A percentile compares a stretch with the other conserved stretches of the same genome.
Evolutionary conservation across 2,888 invertebrate genomes (phyloP).

Genomic region (Melolontha melolontha): DNA sequence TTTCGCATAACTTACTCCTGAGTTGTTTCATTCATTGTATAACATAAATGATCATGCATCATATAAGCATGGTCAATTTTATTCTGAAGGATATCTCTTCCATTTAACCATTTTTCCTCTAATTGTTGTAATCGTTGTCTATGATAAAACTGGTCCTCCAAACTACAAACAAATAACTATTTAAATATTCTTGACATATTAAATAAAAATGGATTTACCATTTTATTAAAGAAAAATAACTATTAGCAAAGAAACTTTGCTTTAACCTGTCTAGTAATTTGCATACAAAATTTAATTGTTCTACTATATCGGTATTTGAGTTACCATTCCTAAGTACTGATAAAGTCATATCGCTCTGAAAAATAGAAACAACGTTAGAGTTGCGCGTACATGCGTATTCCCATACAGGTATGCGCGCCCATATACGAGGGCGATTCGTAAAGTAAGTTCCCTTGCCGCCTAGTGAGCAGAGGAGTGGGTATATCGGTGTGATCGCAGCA

Average conservation of each 20-base stretch:
- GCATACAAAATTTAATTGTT: slow-evolving; percentile 2
- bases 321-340: slow-evolving; percentile 43
- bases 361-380: neutral
- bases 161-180: slow-evolving; percentile 45
- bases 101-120: slow-evolving; percentile 52
- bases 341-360: slow-evolving; percentile 58
- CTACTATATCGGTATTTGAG: slow-evolving; percentile 16
- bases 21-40: slow-evolving; percentile 57
- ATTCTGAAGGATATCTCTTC: slow-evolving; percentile 54
- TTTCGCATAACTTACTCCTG: slow-evolving; percentile 48
- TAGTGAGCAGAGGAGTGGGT: too few species aligned
- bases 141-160: slow-evolving; percentile 56
- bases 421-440: too few species aligned
- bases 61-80: slow-evolving; percentile 55
- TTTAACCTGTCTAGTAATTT: slow-evolving; percentile 30
- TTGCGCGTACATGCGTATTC: too few species aligned
- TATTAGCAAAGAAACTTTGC: slow-evolving; percentile 15
- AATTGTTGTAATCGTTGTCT: slow-evolving; percentile 54
- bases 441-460: too few species aligned
- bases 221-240: slow-evolving; percentile 11
- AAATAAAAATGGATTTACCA: slow-evolving; percentile 18
- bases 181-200: neutral
- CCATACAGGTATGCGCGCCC: too few species aligned
- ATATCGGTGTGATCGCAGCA: too few species aligned
- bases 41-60: slow-evolving; percentile 52